Evolutionary conservation across 2,888 invertebrate genomes (phyloP), one percentile per base, ranked within the genome.

Genomic region (Phytoseiulus persimilis): DNA sequence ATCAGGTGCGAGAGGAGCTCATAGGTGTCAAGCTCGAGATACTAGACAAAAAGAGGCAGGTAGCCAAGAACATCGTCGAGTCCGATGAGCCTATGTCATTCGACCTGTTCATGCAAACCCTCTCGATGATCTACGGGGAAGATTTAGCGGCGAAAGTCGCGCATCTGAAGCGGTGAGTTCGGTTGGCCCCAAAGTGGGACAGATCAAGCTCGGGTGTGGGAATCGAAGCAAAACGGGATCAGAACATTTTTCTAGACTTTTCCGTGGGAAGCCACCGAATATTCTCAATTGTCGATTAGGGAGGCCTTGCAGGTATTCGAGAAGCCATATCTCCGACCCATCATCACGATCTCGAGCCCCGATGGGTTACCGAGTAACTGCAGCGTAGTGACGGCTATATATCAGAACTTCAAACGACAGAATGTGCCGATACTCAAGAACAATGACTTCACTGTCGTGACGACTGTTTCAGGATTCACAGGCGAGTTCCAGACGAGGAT

Each of bases 311-410:
- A 65, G 65, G 33, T 45, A 9, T 87, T n/a, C 45, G 33, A 87
- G 32, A 87, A 87, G 87, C 87, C 87, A 0, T 87, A 32, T 14
- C 33, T 87, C 33, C 87, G 33, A n/a, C 87, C 87, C 33, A 39
- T 87, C 28, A 31, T 87, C n/a, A 6, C 33, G n/a, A 39, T 87
- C 11, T 45, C 45, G 0, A n/a, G 33, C 2, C 83, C 83, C 32
- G 83, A 23, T 23, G 83, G 83, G 14, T 31, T 83, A 5, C 33
- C 33, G 11, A 32, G 45, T 1, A 45, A 87, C 23, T 39, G 39
- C 32, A 87, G 33, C 23, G 32, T 33, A 9, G 87, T 32, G 31
- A 39, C 87, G 11, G 45, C 32, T 0, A 87, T 87, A 28, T 87
- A 33, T 23, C 87, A 87, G 18, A 45, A 87, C 87, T 33, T 87